Evolutionary conservation across 2,888 invertebrate genomes (phyloP).

Genomic region (Apodemia hepburni): DNA sequence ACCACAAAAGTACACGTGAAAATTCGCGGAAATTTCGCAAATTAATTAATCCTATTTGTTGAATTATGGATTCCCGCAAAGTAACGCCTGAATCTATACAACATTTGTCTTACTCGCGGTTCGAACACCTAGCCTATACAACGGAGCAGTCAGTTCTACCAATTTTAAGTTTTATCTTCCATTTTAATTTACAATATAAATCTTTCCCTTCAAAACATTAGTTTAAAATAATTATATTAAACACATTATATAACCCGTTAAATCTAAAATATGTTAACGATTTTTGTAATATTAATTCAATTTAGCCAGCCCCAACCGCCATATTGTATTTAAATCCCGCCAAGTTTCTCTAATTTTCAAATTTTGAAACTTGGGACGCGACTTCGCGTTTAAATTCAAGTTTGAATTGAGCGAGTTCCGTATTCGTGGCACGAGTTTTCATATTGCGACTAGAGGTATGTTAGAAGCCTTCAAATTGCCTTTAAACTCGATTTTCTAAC

Average conservation of each 20-base stretch:
- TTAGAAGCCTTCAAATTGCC: conserved; percentile 15
- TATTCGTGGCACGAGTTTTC: conserved; percentile 57
- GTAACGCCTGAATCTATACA: no score
- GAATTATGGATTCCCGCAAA: no score
- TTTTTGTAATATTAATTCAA: conserved; percentile 14
- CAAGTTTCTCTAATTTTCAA: conserved; percentile 40
- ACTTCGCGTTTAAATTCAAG: conserved; percentile 71
- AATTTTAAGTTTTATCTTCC: no score
- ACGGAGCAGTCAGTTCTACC: no score
- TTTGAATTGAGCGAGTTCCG: conserved; percentile 69
- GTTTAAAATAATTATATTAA: no score
- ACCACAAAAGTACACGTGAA: no score
- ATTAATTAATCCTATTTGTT: no score
- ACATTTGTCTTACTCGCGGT: no score
- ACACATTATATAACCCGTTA: not conserved
- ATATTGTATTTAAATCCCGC: conserved; percentile 52
- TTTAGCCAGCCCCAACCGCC: conserved; percentile 25
- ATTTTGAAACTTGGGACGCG: conserved; percentile 70
- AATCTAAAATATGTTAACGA: not conserved
- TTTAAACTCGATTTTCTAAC: conserved; percentile 12
- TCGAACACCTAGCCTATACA: no score
- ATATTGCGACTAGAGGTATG: conserved; percentile 12
- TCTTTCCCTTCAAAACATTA: no score
- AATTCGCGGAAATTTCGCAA: no score
- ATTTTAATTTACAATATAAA: no score